Base-by-base conservation (phyloP, 1,140 invertebrate species). In the Agrypnia vestita region DNA sequence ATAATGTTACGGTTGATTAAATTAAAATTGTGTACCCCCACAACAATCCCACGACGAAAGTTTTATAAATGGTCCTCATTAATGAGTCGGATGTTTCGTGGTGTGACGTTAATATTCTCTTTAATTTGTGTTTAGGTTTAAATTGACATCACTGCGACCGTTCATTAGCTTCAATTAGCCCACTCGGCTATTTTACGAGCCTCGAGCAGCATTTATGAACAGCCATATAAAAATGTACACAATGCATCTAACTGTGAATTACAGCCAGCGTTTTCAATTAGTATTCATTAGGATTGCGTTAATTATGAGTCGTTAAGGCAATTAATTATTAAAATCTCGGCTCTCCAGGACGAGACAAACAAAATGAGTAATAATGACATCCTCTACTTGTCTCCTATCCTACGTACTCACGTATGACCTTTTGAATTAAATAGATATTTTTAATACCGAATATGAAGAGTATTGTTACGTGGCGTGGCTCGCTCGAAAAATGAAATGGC, bases 121-220 rank as follows among this genome's bases (percentile, higher is more conserved):
- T 25, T 64, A 64, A 43, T 64, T 64, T 64, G 12, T 64, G 25
- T 43, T 43, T 35, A n/a, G 25, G 10, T 43, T 43, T 64, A 43
- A 64, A 64, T 13, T 64, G 61, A 64, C 61, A 43, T 64, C 19
- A 64, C 61, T 64, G 59, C 35, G 61, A 19, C 35, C 13, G 13
- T 64, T 64, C 25, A 11, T 64, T 64, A 64, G 61, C 35, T 64
- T 64, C 61, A 64, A 64, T 64, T 64, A 64, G 11, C 61, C 25
- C 25, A 19, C 35, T 44, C 13, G 25, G 61, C 11, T 13, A n/a
- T 25, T 35, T 64, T 64, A 64, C 10, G 61, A 43, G 35, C 61
- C n/a, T 43, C 25, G 49, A 51, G 25, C 0, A 62, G 12, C 59
- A 62, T 62, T 62, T 64, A 64, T 12, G 17, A 59, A 59, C 17